phyloP scores from a whole-genome alignment of 2,888 invertebrate species.

The Orthosia cruda region DNA sequence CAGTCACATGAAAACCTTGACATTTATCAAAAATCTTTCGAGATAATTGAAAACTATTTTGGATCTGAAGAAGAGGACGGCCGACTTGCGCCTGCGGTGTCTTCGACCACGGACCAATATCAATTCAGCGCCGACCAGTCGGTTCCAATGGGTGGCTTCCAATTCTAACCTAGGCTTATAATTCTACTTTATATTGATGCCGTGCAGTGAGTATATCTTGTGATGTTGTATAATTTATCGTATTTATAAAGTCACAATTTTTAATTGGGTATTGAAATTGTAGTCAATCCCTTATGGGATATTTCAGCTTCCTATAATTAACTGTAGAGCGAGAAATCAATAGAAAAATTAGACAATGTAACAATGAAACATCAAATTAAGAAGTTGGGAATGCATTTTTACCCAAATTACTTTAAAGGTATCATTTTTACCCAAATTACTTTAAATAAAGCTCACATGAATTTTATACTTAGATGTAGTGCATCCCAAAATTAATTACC shows the following conservation, averaged over 20 bases:
- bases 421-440: neutral
- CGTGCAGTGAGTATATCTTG: slow-evolving; percentile 75
- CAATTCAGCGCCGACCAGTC: slow-evolving; percentile 94
- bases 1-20: slow-evolving; percentile 99
- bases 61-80: slow-evolving; percentile 97
- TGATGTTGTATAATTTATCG: slow-evolving; percentile 61
- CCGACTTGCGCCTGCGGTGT: slow-evolving; percentile 95
- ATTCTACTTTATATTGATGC: slow-evolving; percentile 68
- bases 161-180: slow-evolving; percentile 92
- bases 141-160: slow-evolving; percentile 95
- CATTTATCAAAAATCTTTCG: slow-evolving; percentile 99
- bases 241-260: slow-evolving; percentile 44
- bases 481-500: neutral
- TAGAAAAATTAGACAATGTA: slow-evolving; percentile 7
- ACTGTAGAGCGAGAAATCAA: slow-evolving; percentile 31
- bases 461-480: neutral
- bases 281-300: slow-evolving; percentile 32
- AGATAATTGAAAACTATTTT: slow-evolving; percentile 99
- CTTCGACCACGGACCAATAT: slow-evolving; percentile 95
- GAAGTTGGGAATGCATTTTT: neutral
- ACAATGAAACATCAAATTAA: neutral
- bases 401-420: neutral
- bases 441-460: neutral
- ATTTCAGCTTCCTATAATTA: slow-evolving; percentile 21
- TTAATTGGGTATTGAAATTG: slow-evolving; percentile 20